phyloP scores from a whole-genome alignment of 2,888 invertebrate genomes.

The Drosophila ezoana region DNA sequence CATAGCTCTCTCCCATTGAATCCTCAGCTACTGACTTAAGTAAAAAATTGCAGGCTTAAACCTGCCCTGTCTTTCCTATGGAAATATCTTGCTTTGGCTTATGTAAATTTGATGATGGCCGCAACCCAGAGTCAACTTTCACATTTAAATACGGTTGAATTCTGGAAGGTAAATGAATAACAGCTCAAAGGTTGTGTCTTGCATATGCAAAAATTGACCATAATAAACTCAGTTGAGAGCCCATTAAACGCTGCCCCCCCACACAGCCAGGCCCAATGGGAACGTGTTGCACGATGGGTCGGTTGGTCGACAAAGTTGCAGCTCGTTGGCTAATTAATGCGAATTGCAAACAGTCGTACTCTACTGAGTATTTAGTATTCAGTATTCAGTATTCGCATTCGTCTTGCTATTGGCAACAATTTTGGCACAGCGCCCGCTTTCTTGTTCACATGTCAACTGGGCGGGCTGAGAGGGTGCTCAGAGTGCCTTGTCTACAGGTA shows the following conservation, averaged over 20 bases:
- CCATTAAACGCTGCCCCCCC: constrained; percentile 14
- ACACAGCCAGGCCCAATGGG: constrained; percentile 17
- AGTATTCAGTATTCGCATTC: constrained; percentile 22
- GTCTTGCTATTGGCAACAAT: constrained; percentile 30
- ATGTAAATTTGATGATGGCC: constrained; percentile 32
- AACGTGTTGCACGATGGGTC: constrained; percentile 40
- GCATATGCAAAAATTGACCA: constrained; percentile 32
- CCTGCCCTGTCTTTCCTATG: constrained; percentile 1
- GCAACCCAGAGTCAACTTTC: constrained; percentile 57
- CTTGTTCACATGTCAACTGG: constrained; percentile 65
- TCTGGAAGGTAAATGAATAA: constrained; percentile 51
- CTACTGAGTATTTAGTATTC: constrained; percentile 18
- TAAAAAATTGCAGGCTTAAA: background rate
- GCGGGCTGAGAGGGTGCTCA: constrained; percentile 3
- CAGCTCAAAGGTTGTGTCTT: constrained; percentile 44
- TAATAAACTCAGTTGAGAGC: constrained; percentile 20
- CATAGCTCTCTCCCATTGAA: background rate
- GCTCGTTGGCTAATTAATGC: constrained; percentile 60
- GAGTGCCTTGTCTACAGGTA: constrained; percentile 71
- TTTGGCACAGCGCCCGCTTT: constrained; percentile 67
- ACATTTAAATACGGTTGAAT: constrained; percentile 45
- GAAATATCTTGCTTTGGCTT: constrained; percentile 15
- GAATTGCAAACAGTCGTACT: constrained; percentile 19
- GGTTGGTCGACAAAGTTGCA: constrained; percentile 31
- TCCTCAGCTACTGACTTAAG: background rate